Conservation (phyloP, 2,888 invertebrate species). For the Acleris literana region DNA sequence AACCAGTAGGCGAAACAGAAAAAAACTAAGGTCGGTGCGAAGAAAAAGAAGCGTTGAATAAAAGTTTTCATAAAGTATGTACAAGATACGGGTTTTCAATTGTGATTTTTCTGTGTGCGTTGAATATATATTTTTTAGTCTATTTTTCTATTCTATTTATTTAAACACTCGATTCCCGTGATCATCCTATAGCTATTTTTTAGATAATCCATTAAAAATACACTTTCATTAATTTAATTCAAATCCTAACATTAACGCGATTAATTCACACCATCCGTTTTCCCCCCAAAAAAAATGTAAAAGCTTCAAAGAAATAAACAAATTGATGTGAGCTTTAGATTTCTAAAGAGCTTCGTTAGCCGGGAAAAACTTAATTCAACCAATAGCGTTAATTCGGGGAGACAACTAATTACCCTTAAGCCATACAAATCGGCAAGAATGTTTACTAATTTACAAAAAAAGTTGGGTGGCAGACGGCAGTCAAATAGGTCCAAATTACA, state of each 20-base stretch:
- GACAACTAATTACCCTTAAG: constrained; percentile 78
- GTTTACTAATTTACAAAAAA: constrained; percentile 78
- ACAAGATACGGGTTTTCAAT: no score
- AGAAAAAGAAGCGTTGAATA: no score
- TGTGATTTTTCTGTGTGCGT: no score
- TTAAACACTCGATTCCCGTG: no score
- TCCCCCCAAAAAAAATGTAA: neutral
- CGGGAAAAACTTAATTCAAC: constrained; percentile 58
- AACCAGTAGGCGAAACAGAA: no score
- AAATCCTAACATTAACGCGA: neutral
- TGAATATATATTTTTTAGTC: no score
- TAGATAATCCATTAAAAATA: no score
- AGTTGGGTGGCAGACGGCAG: constrained; percentile 39
- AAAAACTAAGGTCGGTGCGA: no score
- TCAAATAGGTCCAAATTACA: constrained; percentile 1
- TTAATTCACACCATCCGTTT: neutral
- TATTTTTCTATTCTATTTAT: no score
- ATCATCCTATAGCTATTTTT: no score
- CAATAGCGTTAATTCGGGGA: constrained; percentile 34
- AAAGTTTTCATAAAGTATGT: no score
- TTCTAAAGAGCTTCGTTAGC: constrained; percentile 63
- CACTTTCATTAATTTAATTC: neutral
- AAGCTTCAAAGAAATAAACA: constrained; percentile 25
- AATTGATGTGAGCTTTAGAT: constrained; percentile 32
- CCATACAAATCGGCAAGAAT: constrained; percentile 82